Evolutionary conservation across 2,888 invertebrate species (phyloP), one percentile per base, ranked within the genome.

Genomic region (Cordylochernes scorpioides): DNA sequence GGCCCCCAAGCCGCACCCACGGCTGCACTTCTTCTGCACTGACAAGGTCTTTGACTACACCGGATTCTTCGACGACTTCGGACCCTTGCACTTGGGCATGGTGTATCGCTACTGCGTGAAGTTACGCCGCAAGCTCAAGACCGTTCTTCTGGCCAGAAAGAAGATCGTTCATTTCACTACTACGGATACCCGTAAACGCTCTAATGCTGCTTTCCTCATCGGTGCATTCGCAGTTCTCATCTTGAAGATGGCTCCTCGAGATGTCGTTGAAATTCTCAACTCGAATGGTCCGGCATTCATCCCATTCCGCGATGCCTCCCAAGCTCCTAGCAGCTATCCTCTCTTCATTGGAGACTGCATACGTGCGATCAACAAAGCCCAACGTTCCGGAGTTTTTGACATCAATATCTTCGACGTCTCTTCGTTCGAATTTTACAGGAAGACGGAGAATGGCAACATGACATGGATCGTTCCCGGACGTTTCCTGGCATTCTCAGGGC

Each of bases 381-480:
- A 17, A 21, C 10, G 6, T 27, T 25, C 13, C 4, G 10, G 10
- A 9, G 25, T 25, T 25, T 25, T 25, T 13, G 10, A 25, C 8
- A 19, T 19, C 14, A n/a, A n/a, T 13, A n/a, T 25, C 7, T 25
- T 25, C n/a, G 3, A 17, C 2, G 21, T 14, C 6, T 17, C 8
- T 6, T n/a, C 21, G 8, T 17, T 14, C 26, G 6, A 22, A 4
- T 27, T 36, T 31, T 27, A 25, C 10, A 6, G 73, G 69, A 70
- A 77, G 58, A 94, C 97, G 14, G 86, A 94, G 56, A 86, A 88
- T 54, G 97, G 97, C 19, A 97, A 97, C 51, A 65, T 97, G 31
- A 97, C 94, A 60, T 97, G 97, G 97, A 82, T 97, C 46, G 65
- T 97, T 22, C 94, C 94, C 6, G 72, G 71, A 39, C 94, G 94